Conservation (phyloP, 2,113 vertebrate species). For the Henicopernis longicauda region DNA sequence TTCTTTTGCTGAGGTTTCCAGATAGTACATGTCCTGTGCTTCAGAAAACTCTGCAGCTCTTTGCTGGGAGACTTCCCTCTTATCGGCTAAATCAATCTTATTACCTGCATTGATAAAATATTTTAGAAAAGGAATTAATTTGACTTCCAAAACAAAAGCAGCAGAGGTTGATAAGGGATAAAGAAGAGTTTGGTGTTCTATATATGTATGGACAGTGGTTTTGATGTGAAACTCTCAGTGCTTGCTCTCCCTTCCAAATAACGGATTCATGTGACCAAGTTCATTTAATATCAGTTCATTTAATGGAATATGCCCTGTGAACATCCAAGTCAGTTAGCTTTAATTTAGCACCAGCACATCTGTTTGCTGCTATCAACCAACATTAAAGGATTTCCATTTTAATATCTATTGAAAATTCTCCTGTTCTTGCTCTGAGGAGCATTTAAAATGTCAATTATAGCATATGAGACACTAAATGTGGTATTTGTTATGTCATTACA, state of each 20-base stretch:
- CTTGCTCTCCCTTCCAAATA: neutral
- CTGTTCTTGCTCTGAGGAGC: neutral
- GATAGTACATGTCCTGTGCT: conserved; percentile 94
- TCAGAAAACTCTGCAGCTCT: conserved; percentile 94
- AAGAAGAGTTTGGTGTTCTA: neutral
- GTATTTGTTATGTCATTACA: neutral
- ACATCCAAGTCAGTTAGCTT: neutral
- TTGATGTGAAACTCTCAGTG: neutral
- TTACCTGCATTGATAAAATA: conserved; percentile 80
- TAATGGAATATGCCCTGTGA: neutral
- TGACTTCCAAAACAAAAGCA: neutral
- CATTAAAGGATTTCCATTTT: conserved; percentile 17
- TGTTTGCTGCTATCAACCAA: neutral
- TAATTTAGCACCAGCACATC: neutral
- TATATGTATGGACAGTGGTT: neutral
- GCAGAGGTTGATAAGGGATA: neutral
- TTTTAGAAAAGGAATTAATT: conserved; percentile 27
- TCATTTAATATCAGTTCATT: neutral
- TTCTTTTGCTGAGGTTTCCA: conserved; percentile 98
- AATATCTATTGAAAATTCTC: neutral
- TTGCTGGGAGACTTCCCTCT: conserved; percentile 92
- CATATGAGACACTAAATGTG: neutral
- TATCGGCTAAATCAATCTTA: conserved; percentile 96
- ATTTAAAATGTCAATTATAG: conserved; percentile 31
- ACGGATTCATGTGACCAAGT: neutral